A percentile compares a stretch with the other conserved stretches of the same genome.
Conservation (phyloP, 2,113 vertebrate genomes). For the Oreochromis niloticus region DNA sequence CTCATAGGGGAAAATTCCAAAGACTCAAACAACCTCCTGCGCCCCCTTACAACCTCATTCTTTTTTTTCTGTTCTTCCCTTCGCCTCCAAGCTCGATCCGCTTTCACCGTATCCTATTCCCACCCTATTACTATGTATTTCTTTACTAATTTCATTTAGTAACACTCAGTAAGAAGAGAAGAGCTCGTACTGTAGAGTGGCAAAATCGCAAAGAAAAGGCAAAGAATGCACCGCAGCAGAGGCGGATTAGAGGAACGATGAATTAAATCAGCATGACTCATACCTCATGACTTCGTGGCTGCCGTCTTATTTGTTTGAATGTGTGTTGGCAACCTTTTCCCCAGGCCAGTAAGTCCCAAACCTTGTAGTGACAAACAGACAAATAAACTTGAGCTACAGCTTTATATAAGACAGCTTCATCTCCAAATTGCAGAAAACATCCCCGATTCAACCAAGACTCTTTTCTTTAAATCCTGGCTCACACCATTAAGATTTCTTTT, state of each 20-base stretch:
- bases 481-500: neutral
- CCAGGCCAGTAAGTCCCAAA: neutral
- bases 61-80: constrained; percentile 3
- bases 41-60: neutral
- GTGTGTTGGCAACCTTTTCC: constrained; percentile 18
- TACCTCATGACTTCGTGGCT: constrained; percentile 27
- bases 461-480: neutral
- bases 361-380: neutral
- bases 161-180: neutral
- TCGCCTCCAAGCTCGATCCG: constrained; percentile 3
- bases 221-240: neutral
- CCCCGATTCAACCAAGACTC: neutral
- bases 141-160: neutral
- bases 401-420: neutral
- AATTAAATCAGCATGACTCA: constrained; percentile 50
- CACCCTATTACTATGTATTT: neutral
- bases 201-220: neutral
- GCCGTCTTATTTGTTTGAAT: constrained; percentile 7
- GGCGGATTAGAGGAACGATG: constrained; percentile 28
- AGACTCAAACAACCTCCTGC: neutral
- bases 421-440: neutral
- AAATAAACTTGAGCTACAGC: neutral
- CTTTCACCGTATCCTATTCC: constrained; percentile 30
- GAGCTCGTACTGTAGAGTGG: neutral
- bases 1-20: constrained; percentile 2